phyloP scores from a whole-genome alignment of 2,797 vertebrate species.

The Phoxinus dragarum region DNA sequence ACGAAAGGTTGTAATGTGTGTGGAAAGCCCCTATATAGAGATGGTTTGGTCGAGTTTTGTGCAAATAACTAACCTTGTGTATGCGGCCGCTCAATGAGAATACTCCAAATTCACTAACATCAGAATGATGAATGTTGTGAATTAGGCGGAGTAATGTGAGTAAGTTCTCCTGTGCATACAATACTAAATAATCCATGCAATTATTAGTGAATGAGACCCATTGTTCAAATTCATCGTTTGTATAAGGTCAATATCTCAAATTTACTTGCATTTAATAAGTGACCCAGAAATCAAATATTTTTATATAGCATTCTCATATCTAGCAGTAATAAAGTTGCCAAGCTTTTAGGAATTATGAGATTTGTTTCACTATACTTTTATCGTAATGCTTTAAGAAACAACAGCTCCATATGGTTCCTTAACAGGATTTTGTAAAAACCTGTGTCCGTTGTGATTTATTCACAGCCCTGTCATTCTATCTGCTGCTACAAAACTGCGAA shows the following conservation, averaged over 20 bases:
- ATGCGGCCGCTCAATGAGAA: no score
- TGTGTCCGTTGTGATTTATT: conserved; percentile 13
- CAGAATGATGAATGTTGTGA: no score
- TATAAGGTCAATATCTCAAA: neutral
- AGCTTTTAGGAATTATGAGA: conserved; percentile 2
- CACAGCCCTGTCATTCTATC: conserved; percentile 15
- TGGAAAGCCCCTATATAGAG: no score
- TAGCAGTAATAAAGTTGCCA: neutral
- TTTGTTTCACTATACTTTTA: conserved; percentile 9
- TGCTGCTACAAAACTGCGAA: conserved; percentile 11
- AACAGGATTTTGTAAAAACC: neutral
- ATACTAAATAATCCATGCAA: no score
- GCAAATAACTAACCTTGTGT: no score
- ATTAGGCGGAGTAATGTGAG: no score
- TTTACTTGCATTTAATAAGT: neutral
- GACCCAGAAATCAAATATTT: neutral
- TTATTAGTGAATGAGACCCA: no score
- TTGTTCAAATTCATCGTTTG: no score
- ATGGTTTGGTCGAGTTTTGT: no score
- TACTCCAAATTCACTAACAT: no score
- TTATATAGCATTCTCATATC: neutral
- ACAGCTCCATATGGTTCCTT: neutral
- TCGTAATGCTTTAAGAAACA: conserved; percentile 7
- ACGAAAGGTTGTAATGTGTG: no score
- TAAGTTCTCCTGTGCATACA: no score